Evolutionary conservation across 2,797 vertebrate species (phyloP).

Genomic region (Coccyzus lansbergi): DNA sequence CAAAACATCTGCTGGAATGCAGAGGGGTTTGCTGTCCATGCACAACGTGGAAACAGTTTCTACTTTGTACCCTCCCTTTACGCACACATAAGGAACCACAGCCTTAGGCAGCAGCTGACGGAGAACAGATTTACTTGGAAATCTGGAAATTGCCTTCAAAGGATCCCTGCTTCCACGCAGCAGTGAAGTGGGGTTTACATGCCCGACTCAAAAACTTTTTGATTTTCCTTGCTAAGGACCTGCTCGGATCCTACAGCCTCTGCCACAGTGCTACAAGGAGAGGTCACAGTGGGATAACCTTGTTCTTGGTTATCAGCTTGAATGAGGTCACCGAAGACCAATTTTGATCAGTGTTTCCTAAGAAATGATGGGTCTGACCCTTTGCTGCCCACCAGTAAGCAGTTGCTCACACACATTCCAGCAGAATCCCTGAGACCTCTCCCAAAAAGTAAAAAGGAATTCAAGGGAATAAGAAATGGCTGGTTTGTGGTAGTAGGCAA

Average conservation of each 20-base stretch:
- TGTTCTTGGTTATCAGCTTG: not conserved
- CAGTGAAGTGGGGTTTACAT: fast-evolving
- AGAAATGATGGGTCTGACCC: not conserved
- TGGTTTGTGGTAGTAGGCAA: not conserved
- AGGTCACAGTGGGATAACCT: fast-evolving
- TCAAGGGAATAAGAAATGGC: not conserved
- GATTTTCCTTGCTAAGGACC: not conserved
- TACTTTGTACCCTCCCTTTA: not conserved
- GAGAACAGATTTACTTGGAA: not conserved
- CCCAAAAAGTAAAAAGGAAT: not conserved
- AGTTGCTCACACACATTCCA: not conserved
- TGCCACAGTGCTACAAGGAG: fast-evolving
- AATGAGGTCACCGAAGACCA: not conserved
- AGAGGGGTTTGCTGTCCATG: not conserved
- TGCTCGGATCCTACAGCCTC: not conserved
- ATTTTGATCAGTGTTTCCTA: not conserved
- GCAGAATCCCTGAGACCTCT: fast-evolving
- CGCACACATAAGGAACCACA: not conserved
- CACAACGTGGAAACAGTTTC: fast-evolving
- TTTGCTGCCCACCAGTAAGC: not conserved
- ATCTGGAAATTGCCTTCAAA: not conserved
- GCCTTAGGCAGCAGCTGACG: not conserved
- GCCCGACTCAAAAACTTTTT: not conserved
- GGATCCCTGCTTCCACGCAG: not conserved
- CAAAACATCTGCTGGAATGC: constrained; percentile 15